Evolutionary conservation across 2,113 vertebrate species (phyloP), one percentile per base, ranked within the genome.

Genomic region (Recurvirostra avosetta): DNA sequence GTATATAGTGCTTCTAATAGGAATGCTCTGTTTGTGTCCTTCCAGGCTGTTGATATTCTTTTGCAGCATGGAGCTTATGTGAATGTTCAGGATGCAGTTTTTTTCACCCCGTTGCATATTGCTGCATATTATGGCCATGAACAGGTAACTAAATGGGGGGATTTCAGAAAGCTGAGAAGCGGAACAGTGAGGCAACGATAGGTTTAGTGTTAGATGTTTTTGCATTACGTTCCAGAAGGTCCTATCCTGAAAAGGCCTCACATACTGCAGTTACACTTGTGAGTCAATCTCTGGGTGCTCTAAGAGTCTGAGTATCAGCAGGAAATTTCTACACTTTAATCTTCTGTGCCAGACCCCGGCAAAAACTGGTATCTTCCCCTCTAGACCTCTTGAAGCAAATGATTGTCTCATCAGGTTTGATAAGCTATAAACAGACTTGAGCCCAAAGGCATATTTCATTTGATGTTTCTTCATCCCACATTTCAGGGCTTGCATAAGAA

Each of bases 21-120:
- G 32, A 6, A 8, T 26, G 47, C 45, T 7, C 20, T 79, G 3
- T 53, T 63, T 79, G 4, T 53, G 58, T 36, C 75, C 89, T 14
- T 73, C 56, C 62, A 99, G 99, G 98, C 98, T 38, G 98, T 98
- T 23, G 99, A 99, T 43, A 97, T 99, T 12, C 98, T 99, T 10
- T 95, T 99, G 74, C 99, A 99, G 91, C 99, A 99, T 3, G 99
- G 99, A 7, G 99, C 99, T 10, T 98, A 95, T 11, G 98, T 99
- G 72, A 99, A 99, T 2, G 98, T 99, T 55, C 99, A 99, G 95
- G 99, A 99, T 20, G 99, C 99, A 0, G 98, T 99, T 50, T 99
- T 99, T 76, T 99, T 99, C 88, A 99, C 99, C 5, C 99, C 99
- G 0, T 76, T 99, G 91, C 99, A 99, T 38, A 99, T 99, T n/a